phyloP scores from a whole-genome alignment of 2,888 invertebrate species.

The Orgyia antiqua region DNA sequence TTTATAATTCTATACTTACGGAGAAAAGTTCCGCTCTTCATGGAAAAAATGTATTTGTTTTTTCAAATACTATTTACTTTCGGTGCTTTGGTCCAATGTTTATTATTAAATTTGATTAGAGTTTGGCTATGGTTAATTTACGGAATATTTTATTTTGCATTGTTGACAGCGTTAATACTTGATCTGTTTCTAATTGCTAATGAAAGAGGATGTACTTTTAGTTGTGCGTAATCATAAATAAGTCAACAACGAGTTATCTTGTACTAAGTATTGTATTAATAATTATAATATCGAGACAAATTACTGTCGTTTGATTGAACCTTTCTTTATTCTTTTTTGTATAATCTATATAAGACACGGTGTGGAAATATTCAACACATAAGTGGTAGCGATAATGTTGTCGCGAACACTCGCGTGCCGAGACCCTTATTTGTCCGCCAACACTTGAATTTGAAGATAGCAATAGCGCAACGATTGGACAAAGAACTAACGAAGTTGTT shows the following conservation, averaged over 20 bases:
- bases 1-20: constrained; percentile 62
- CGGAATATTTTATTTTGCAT: constrained; percentile 58
- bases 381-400: no score
- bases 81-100: constrained; percentile 69
- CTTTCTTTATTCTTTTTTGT: no score
- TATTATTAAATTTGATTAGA: constrained; percentile 56
- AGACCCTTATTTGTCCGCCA: no score
- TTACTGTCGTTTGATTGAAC: constrained; percentile 21
- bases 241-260: constrained; percentile 12
- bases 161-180: constrained; percentile 52
- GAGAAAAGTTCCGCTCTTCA: constrained; percentile 62
- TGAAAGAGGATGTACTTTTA: constrained; percentile 71
- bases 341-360: no score
- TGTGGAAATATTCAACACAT: no score
- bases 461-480: no score
- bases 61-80: constrained; percentile 71
- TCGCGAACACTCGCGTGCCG: no score
- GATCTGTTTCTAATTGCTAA: constrained; percentile 69
- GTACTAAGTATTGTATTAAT: constrained; percentile 17
- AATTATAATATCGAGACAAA: constrained; percentile 16
- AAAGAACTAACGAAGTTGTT: no score
- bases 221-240: constrained; percentile 29
- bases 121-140: constrained; percentile 67
- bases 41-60: constrained; percentile 73
- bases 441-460: no score